Conservation (phyloP, 2,797 vertebrate species). For the Loriculus beryllinus region DNA sequence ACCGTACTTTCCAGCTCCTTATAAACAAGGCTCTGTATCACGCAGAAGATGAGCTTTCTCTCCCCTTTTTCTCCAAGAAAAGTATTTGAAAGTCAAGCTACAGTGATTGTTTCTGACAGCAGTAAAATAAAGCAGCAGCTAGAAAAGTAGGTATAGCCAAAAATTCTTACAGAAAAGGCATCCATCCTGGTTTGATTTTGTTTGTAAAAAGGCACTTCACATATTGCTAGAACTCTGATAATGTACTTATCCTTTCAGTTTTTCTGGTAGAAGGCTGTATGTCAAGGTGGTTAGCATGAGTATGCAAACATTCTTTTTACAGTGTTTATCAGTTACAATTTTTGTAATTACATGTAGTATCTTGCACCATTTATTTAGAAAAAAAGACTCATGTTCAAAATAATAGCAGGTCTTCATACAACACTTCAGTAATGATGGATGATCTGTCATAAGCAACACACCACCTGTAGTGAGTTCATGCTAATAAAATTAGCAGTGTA, state of each 20-base stretch:
- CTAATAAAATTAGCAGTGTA: not conserved
- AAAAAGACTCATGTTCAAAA: not conserved
- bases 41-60: not conserved
- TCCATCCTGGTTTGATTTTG: slow-evolving; percentile 42
- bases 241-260: slow-evolving; percentile 9
- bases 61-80: slow-evolving; percentile 37
- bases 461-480: not conserved
- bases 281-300: slow-evolving; percentile 49
- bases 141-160: slow-evolving; percentile 40
- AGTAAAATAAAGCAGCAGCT: slow-evolving; percentile 32
- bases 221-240: slow-evolving; percentile 41
- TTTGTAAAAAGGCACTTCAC: slow-evolving; percentile 77
- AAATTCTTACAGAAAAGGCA: slow-evolving; percentile 50
- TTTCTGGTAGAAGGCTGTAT: not conserved
- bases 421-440: slow-evolving; percentile 9
- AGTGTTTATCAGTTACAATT: not conserved
- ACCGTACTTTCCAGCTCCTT: slow-evolving; percentile 13
- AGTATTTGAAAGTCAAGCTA: slow-evolving; percentile 43
- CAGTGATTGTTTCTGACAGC: slow-evolving; percentile 7
- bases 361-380: slow-evolving; percentile 22
- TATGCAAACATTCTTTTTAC: slow-evolving; percentile 35
- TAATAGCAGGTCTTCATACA: slow-evolving; percentile 34
- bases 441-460: slow-evolving; percentile 15
- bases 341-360: slow-evolving; percentile 10
- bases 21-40: slow-evolving; percentile 5